These are phyloP conservation scores for Brachyistius frenatus DNA, from an alignment of 2,113 vertebrate species.

Conservation along the genomic window DNA sequence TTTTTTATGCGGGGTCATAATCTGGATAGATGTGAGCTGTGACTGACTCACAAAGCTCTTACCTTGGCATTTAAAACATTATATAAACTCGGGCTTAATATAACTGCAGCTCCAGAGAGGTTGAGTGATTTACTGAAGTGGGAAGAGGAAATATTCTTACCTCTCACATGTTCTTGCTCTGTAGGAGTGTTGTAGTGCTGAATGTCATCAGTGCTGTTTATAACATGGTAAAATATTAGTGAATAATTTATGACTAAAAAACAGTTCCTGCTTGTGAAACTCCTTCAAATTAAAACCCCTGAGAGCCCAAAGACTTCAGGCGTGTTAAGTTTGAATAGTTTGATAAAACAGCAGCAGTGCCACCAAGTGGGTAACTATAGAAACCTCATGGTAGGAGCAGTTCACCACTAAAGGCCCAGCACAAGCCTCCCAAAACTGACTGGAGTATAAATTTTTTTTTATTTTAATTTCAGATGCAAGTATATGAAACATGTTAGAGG, in stretches of 20 bases:
- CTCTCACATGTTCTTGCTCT: slow-evolving; percentile 47
- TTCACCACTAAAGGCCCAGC: slow-evolving; percentile 31
- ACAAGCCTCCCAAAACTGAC: slow-evolving; percentile 42
- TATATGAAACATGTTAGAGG: slow-evolving; percentile 86
- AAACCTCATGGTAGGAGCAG: not conserved
- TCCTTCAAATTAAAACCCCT: slow-evolving; percentile 8
- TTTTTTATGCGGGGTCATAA: slow-evolving; percentile 32
- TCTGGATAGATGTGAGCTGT: slow-evolving; percentile 56
- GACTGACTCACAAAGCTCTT: slow-evolving; percentile 69
- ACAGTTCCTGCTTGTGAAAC: not conserved
- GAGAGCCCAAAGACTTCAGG: not conserved
- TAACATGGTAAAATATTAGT: slow-evolving; percentile 2
- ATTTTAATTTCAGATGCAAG: slow-evolving; percentile 84
- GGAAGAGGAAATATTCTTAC: slow-evolving; percentile 66
- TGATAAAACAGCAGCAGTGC: slow-evolving; percentile 15
- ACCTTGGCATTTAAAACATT: slow-evolving; percentile 75
- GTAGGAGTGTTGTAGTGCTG: slow-evolving; percentile 58
- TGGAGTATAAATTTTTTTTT: slow-evolving; percentile 72
- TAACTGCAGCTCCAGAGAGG: slow-evolving; percentile 69
- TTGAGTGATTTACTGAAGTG: slow-evolving; percentile 60
- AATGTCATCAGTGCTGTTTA: slow-evolving; percentile 14
- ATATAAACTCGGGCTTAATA: slow-evolving; percentile 78
- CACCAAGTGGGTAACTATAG: slow-evolving; percentile 51
- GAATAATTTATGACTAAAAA: slow-evolving; percentile 6
- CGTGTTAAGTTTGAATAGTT: not conserved